These are phyloP conservation scores for Argopecten irradians DNA, from an alignment of 1,140 invertebrate species.

Conservation along the genomic window DNA sequence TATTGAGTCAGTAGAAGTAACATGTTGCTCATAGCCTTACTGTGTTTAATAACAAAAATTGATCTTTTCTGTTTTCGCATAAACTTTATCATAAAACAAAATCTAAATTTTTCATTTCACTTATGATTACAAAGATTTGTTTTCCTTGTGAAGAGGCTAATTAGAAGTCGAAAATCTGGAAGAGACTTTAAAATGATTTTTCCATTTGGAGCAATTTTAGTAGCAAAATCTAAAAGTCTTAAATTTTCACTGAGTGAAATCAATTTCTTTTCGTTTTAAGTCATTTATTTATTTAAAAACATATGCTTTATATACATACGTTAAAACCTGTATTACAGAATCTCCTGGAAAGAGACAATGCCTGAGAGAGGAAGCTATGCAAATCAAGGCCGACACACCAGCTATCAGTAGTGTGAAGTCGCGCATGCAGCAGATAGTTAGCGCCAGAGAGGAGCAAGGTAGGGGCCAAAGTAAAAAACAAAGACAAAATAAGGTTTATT, in stretches of 20 bases:
- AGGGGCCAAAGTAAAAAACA: not conserved
- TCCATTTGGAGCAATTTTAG: no score
- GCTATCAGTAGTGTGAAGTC: conserved; percentile 71
- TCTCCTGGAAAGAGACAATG: conserved; percentile 72
- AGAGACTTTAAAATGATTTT: no score
- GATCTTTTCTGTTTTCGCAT: no score
- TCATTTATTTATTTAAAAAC: not conserved
- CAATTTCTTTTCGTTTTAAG: not conserved
- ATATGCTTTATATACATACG: not conserved
- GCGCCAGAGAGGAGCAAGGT: conserved; percentile 35
- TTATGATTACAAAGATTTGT: no score
- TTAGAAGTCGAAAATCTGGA: no score
- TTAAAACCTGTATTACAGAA: conserved; percentile 46
- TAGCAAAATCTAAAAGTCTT: not conserved
- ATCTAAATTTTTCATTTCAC: no score
- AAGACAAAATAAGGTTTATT: no score
- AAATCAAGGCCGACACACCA: conserved; percentile 71
- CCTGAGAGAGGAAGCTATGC: conserved; percentile 60
- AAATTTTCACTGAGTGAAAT: not conserved
- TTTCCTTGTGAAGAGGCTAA: no score
- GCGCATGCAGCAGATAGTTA: conserved; percentile 56
- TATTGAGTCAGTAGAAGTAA: no score
- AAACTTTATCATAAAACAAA: no score
- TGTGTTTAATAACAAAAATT: no score
- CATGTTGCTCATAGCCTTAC: no score